phyloP scores from a whole-genome alignment of 23 tunicate genomes.

The Halocynthia aurantium region DNA sequence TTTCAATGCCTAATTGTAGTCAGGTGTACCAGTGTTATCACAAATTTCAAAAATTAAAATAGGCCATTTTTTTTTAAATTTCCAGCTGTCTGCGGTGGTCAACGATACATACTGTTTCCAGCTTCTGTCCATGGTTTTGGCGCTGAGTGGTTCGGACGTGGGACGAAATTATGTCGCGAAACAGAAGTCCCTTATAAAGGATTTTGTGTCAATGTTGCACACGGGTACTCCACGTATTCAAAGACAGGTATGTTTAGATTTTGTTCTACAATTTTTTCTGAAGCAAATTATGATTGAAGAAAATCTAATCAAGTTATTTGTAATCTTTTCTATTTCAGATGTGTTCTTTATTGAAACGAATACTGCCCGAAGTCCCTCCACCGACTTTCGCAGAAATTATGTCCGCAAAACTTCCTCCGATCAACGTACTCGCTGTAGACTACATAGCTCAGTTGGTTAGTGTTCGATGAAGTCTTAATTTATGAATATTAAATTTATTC shows the following conservation, averaged over 20 bases:
- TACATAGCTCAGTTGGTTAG: background rate
- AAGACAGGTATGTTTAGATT: constrained; percentile 21
- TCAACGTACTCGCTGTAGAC: constrained; percentile 24
- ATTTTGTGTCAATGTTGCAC: constrained; percentile 45
- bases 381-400: constrained; percentile 25
- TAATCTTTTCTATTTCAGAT: constrained; percentile 12
- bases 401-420: constrained; percentile 36
- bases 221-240: constrained; percentile 61
- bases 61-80: too few relatives aligned
- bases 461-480: background rate
- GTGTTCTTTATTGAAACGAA: constrained; percentile 36
- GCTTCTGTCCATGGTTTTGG: constrained; percentile 56
- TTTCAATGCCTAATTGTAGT: too few relatives aligned
- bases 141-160: constrained; percentile 52
- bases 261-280: background rate
- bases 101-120: constrained; percentile 62
- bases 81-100: constrained; percentile 2
- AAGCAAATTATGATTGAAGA: background rate
- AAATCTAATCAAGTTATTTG: background rate
- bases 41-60: too few relatives aligned
- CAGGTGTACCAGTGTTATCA: too few relatives aligned
- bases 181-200: constrained; percentile 39
- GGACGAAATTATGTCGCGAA: constrained; percentile 61
- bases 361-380: constrained; percentile 42
- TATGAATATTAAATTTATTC: too few relatives aligned